Base-by-base conservation (phyloP, 2,113 vertebrate species). In the Amblyopsis rosae region DNA sequence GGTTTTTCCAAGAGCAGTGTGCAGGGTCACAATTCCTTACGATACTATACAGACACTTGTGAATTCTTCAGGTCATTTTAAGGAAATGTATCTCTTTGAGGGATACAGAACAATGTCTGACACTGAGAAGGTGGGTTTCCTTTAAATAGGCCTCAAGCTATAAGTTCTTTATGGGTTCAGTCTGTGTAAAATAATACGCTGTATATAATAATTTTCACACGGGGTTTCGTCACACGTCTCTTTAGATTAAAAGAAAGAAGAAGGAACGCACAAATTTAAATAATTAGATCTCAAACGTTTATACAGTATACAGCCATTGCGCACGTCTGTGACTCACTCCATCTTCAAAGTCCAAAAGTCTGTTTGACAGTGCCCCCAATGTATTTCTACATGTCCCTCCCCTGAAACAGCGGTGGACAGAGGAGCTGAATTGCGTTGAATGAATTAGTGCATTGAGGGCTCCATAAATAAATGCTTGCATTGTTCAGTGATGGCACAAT, bases 381-480 rank as follows among this genome's bases (percentile, higher is more conserved):
- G 41, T 62, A 62, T 26, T 26, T 26, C 26, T 3, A 2, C 26
- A 26, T 26, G 26, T 26, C 2, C 26, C 67, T 45, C 35, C 26
- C 69, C 59, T 75, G 45, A 72, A 72, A 83, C 62, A 68, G 65
- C 59, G 49, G 67, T 75, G 70, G 53, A 55, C 71, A 41, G 55
- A 15, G 7, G 60, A 32, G 59, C 45, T 32, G 57, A 67, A 68
- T 48, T 57, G 59, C 48, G 51, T 49, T 47, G 55, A 51, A 82
- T 87, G 86, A 87, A 87, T 80, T 35, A 58, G 58, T 3, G 68
- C 72, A 80, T 87, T 88, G 84, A 87, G 16, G n/a, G 9, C 49
- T 8, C 15, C 32, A 66, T 81, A 75, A 87, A 85, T 79, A 69
- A 79, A 77, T 80, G 73, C 61, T 70, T 70, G 32, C 26, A 26